Evolutionary conservation across 2,888 invertebrate species (phyloP).

Genomic region (Melanchra persicariae): DNA sequence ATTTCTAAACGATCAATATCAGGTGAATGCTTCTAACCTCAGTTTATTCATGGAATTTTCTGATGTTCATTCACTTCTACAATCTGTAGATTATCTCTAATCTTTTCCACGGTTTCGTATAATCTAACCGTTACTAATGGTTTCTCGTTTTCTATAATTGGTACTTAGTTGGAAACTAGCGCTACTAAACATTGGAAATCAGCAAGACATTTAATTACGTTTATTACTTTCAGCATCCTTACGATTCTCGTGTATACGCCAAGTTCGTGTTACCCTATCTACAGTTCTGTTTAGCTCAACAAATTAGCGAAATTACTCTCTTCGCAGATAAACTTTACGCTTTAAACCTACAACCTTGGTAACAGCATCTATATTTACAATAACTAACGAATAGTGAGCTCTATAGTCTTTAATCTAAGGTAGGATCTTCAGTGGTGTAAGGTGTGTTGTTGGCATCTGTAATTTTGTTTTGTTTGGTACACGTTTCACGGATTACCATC

Average conservation of each 20-base stretch:
- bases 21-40: slow-evolving; percentile 5
- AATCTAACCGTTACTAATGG: slow-evolving; percentile 38
- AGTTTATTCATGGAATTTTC: slow-evolving; percentile 9
- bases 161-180: slow-evolving; percentile 45
- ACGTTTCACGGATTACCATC: slow-evolving; percentile 71
- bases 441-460: slow-evolving; percentile 21
- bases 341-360: slow-evolving; percentile 49
- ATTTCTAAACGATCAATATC: slow-evolving; percentile 41
- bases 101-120: slow-evolving; percentile 32
- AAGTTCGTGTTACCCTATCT: slow-evolving; percentile 57
- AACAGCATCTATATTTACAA: slow-evolving; percentile 14
- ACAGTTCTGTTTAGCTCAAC: slow-evolving; percentile 64
- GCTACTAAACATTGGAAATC: slow-evolving; percentile 59
- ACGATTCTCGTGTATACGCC: slow-evolving; percentile 50
- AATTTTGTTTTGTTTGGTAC: slow-evolving; percentile 54
- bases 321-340: slow-evolving; percentile 66
- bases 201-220: slow-evolving; percentile 55
- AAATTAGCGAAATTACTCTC: slow-evolving; percentile 72
- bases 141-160: slow-evolving; percentile 52
- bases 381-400: slow-evolving; percentile 14
- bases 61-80: slow-evolving; percentile 30
- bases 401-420: slow-evolving; percentile 28
- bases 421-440: slow-evolving; percentile 31
- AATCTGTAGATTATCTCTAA: slow-evolving; percentile 32
- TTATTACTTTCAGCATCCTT: slow-evolving; percentile 61